Conservation (phyloP, 2,888 invertebrate species). For the Macrophya annulata region DNA sequence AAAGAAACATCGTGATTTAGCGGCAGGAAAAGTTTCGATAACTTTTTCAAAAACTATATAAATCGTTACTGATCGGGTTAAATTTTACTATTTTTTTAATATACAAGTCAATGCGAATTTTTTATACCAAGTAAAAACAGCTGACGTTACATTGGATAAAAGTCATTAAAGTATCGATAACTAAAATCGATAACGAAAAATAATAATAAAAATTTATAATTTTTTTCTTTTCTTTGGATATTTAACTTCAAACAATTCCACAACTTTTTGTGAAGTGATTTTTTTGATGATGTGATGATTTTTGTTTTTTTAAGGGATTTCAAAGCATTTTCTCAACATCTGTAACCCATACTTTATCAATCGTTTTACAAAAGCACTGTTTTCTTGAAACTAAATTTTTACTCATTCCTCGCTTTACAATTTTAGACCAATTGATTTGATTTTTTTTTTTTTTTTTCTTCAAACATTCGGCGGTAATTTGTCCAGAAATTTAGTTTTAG, state of each 20-base stretch:
- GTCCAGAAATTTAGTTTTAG: neutral
- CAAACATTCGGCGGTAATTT: neutral
- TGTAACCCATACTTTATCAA: neutral
- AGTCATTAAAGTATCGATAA: neutral
- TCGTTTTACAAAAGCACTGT: neutral
- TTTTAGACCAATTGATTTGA: neutral
- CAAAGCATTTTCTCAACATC: neutral
- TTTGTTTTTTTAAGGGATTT: neutral
- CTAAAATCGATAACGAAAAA: neutral
- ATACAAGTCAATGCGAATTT: neutral
- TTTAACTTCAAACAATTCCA: neutral
- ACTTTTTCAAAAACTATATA: neutral
- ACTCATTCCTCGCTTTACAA: neutral
- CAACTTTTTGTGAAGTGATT: neutral
- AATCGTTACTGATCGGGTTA: neutral
- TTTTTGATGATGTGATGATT: neutral
- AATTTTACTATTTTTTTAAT: neutral
- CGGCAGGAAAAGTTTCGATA: neutral
- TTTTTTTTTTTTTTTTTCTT: neutral
- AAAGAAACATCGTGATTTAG: slow-evolving; percentile 30
- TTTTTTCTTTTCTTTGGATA: neutral
- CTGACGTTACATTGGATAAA: neutral
- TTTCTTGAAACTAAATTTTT: neutral
- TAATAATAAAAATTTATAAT: neutral
- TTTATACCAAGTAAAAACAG: neutral